Base-by-base conservation (phyloP, 2,113 vertebrate genomes). In the Drymodes brunneopygia region DNA sequence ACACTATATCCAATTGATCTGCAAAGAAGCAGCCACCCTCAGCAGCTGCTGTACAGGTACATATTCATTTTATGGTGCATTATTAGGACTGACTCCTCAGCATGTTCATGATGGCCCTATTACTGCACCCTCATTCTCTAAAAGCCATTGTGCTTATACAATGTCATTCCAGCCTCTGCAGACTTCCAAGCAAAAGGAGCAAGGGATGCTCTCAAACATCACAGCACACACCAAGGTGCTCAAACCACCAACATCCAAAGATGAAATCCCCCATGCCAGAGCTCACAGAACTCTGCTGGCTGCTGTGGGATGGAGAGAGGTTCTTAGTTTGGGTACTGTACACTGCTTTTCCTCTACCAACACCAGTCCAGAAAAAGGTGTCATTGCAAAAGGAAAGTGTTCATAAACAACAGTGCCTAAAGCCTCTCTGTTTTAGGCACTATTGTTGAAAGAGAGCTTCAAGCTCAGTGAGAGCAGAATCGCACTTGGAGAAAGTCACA, bases 51-150 rank as follows among this genome's bases (percentile, higher is more conserved):
- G 83, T 61, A 92, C 42, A 86, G 73, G 66, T 42, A 61, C 65
- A 45, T 62, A 77, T 75, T 86, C 78, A 96, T 96, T 96, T 95
- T 90, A 48, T 65, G 33, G 71, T 20, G 17, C 38, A 9, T 66
- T 71, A 70, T 82, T 69, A 90, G 83, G 65, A 94, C 79, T 92
- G 91, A 93, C 29, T 78, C 61, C 77, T 89, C 86, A 85, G 86
- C 72, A 38, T 20, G 18, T 54, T 91, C 92, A 28, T 24, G 45
- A 87, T 45, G 67, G 48, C 36, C 56, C 72, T 60, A n/a, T 94
- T 65, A 85, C 60, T 29, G 6, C 1, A 0, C 44, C 24, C 54
- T 88, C 66, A 31, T 14, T 23, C 91, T 86, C 79, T 92, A 86
- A 90, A 82, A 83, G 83, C 51, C 53, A 58, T 73, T 85, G 50